Base-by-base conservation (phyloP, 2,113 vertebrate genomes). In the Pipa parva region DNA sequence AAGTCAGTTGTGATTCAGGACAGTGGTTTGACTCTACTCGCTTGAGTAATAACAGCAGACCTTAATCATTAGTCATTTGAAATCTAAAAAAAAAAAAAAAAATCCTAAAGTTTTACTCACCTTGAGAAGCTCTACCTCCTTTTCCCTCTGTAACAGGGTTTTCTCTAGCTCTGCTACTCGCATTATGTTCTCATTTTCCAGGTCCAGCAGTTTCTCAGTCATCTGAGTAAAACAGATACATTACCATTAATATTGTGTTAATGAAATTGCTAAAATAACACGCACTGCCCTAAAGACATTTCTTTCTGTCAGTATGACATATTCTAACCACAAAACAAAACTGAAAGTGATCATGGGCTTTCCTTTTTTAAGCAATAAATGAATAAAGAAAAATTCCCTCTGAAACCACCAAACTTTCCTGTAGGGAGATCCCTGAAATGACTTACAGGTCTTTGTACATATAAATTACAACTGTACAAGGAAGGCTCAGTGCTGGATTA, bases 151-250 rank as follows among this genome's bases (percentile, higher is more conserved):
- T 28, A 98, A 74, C 27, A 98, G 82, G 63, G 91, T 84, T 75
- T 96, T 97, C 83, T 99, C 95, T 76, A 99, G 81, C 52, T 97
- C 96, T 0, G 95, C 95, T 52, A 99, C 95, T 62, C 94, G 90
- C 95, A 94, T 97, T 85, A 99, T 93, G 55, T 94, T 97, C 78
- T 97, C 96, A 64, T 99, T 97, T 83, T 99, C 96, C 71, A 97
- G 83, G 73, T 98, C 96, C 80, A 96, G 84, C 69, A 99, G 91
- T 86, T 96, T 97, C 83, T 98, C 96, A 0, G 92, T 93, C 71
- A 97, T 89, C 96, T 91, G 70, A 7, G 5, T 8, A 31, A 52
- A 31, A 36, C 11, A 20, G 36, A 63, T 3, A 42, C 39, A 42
- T 45, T 15, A 1, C 0, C 9, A 72, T 5, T 15, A n/a, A 15